Conservation (phyloP, 2,797 vertebrate genomes). For the Streptopelia turtur region DNA sequence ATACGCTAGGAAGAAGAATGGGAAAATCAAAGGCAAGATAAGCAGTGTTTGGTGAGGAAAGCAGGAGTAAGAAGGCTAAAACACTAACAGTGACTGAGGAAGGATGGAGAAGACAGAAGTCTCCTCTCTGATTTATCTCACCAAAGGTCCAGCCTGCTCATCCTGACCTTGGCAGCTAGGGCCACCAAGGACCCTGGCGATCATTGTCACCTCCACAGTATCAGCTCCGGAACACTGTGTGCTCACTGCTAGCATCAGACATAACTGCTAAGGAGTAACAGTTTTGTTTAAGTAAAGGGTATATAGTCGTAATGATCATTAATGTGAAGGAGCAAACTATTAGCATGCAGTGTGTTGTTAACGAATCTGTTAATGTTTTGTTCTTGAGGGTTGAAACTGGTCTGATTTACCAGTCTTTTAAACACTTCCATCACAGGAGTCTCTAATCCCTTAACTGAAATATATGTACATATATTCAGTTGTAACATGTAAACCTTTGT, state of each 20-base stretch:
- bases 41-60: neutral
- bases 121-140: neutral
- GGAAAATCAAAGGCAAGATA: neutral
- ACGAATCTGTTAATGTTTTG: neutral
- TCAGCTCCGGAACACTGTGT: neutral
- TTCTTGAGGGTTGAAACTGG: neutral
- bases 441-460: neutral
- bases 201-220: accelerated
- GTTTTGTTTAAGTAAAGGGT: neutral
- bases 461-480: neutral
- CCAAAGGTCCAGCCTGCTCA: neutral
- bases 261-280: neutral
- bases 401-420: neutral
- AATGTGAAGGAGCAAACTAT: neutral
- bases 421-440: neutral
- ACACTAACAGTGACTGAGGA: neutral
- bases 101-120: neutral
- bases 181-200: neutral
- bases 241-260: neutral
- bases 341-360: neutral
- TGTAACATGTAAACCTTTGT: neutral
- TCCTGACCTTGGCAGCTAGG: neutral
- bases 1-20: neutral
- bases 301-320: neutral
- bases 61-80: neutral